Evolutionary conservation across 2,888 invertebrate species (phyloP), one percentile per base, ranked within the genome.

Genomic region (Drosophila phalerata): DNA sequence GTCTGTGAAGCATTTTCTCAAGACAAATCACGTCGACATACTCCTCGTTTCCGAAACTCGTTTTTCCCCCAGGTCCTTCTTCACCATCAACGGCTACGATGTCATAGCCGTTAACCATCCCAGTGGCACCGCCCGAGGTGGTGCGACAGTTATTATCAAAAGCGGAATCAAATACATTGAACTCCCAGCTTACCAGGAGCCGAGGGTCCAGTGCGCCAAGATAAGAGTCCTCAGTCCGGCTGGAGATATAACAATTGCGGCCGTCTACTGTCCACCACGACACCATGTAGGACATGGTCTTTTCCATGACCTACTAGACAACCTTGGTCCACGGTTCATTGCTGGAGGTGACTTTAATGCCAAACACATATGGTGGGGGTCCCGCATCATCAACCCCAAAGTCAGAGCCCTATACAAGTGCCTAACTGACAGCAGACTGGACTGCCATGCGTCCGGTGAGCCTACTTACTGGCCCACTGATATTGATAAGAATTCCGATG

Each of bases 1-100:
- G 30, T 25, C 17, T 58, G 48, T 30, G 19, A 11, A 58, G 8
- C 40, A 58, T 13, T 49, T 2, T 10, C 1, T 49, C 0, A 40
- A 58, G 11, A 58, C 48, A 4, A 49, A 58, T 30, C 11, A 30
- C 0, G 19, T 40, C 0, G 57, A 48, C 49, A 9, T 49, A 2
- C 30, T 49, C 13, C 49, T 32, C 5, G 32, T 49, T 0, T 49
- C 49, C 17, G 34, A 49, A 34, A 49, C 19, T 17, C 48, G 19
- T 3, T 49, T 49, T 1, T 11, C 19, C 17, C 2, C 0, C 0
- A 49, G 32, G 3, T 19, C 48, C 2, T 19, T 2, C 5, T 48
- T 17, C 11, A 30, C 48, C 17, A 30, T 17, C 15, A 0, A 4
- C 0, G 30, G 30, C 15, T 17, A 48, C 48, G 11, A 28, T 1